Conservation (phyloP, 2,797 vertebrate species). For the Liasis olivaceus region DNA sequence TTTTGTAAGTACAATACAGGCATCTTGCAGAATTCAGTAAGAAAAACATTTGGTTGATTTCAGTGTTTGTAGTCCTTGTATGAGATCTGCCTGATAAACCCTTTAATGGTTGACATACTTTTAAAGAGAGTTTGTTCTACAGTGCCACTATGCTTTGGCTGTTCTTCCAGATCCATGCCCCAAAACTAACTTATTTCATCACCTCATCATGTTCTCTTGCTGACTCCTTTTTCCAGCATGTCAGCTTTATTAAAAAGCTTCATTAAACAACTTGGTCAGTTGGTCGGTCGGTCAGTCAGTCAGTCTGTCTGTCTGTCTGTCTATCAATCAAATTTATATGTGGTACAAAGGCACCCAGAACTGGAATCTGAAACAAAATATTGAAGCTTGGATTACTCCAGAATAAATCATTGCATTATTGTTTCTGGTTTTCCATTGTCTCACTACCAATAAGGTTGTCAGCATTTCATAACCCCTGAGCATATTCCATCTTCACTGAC, state of each 20-base stretch:
- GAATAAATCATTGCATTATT: not conserved
- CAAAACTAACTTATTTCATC: not conserved
- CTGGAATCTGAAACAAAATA: not conserved
- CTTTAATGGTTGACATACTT: not conserved
- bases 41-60: not conserved
- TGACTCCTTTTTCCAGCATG: not conserved
- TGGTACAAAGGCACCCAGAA: too few relatives aligned
- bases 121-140: not conserved
- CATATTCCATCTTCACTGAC: not conserved
- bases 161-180: not conserved
- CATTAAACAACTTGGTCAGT: not conserved
- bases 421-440: not conserved
- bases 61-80: not conserved
- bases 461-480: not conserved
- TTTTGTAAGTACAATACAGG: not conserved
- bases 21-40: too few relatives aligned
- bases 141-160: not conserved
- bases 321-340: too few relatives aligned
- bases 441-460: not conserved
- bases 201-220: not conserved
- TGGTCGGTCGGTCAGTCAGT: too few relatives aligned
- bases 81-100: not conserved
- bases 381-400: not conserved
- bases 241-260: not conserved
- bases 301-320: too few relatives aligned